Conservation (phyloP, 2,113 vertebrate genomes). For the Motacilla tschutschensis region DNA sequence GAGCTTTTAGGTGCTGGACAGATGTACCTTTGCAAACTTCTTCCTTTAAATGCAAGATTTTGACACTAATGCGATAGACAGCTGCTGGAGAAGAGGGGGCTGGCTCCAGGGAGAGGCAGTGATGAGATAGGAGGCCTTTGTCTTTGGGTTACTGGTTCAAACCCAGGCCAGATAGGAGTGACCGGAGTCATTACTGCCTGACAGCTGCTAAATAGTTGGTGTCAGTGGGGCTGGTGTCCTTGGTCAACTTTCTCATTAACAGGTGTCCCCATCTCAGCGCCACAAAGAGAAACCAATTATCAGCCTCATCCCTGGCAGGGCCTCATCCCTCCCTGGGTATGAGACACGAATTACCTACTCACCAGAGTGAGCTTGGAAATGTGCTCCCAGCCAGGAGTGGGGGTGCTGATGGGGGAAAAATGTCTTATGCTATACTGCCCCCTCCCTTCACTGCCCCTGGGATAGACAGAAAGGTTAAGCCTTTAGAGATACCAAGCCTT, state of each 20-base stretch:
- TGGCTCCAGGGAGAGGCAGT: not conserved
- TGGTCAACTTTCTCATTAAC: constrained; percentile 10
- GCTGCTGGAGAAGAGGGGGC: not conserved
- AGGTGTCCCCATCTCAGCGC: not conserved
- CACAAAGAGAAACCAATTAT: constrained; percentile 22
- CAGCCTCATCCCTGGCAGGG: not conserved
- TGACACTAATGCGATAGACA: not conserved
- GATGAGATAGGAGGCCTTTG: not conserved
- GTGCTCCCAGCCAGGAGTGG: not conserved
- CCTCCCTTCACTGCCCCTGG: not conserved
- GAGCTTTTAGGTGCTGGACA: not conserved
- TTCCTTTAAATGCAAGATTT: not conserved
- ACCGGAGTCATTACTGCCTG: not conserved
- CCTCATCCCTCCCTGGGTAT: not conserved
- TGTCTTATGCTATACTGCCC: not conserved
- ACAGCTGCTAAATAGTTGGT: constrained; percentile 30
- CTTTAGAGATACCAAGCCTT: not conserved
- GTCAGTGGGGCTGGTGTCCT: not conserved
- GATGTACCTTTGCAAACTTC: not conserved
- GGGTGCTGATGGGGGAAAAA: not conserved
- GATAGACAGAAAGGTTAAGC: not conserved
- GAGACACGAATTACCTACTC: not conserved
- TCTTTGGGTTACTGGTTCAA: not conserved
- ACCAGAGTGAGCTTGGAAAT: not conserved
- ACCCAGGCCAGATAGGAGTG: not conserved